These are phyloP conservation scores for Pterobdella sp. DNA, from an alignment of 2,888 invertebrate species.

Conservation along the genomic window DNA sequence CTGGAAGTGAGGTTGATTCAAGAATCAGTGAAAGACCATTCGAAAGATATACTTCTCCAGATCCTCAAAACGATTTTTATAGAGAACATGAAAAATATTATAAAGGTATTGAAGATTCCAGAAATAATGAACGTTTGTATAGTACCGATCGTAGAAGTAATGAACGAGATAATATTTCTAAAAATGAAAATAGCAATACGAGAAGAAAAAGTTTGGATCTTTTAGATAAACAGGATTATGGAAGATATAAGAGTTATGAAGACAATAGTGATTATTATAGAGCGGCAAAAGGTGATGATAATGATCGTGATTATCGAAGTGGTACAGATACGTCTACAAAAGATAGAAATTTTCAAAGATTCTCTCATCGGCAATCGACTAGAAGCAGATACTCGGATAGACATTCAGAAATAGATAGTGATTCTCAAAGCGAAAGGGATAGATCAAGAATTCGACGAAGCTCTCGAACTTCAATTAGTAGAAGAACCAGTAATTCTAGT, in stretches of 20 bases:
- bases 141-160: too few relatives aligned
- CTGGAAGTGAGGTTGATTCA: background rate
- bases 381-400: background rate
- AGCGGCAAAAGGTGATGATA: conserved; percentile 3
- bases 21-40: background rate
- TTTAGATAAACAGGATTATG: too few relatives aligned
- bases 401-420: background rate
- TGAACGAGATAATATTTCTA: too few relatives aligned
- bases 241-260: too few relatives aligned
- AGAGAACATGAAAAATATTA: background rate
- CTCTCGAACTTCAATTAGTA: background rate
- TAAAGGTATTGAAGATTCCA: too few relatives aligned
- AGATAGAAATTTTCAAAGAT: too few relatives aligned
- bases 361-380: too few relatives aligned
- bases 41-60: background rate
- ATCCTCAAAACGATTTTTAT: background rate
- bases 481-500: background rate
- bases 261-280: too few relatives aligned
- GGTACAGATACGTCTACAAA: too few relatives aligned
- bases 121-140: too few relatives aligned
- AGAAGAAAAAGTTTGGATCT: too few relatives aligned
- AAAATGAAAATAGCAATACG: too few relatives aligned
- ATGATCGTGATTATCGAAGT: background rate
- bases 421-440: background rate
- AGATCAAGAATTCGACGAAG: background rate